These are phyloP conservation scores for Vandiemenella viatica DNA, from an alignment of 2,888 invertebrate species.

Conservation along the genomic window DNA sequence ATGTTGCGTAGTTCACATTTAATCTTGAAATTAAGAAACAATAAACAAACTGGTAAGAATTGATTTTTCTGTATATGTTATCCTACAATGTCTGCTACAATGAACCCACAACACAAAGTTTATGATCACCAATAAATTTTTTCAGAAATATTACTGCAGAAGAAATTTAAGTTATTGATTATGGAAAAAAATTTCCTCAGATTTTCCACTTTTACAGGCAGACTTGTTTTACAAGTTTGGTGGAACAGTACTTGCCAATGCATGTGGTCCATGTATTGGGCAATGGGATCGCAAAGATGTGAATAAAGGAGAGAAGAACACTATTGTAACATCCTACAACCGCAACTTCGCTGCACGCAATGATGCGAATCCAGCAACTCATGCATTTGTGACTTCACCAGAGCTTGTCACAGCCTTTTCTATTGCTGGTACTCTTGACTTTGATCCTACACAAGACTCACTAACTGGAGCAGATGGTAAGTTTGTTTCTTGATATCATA, in stretches of 20 bases:
- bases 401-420: conserved; percentile 92
- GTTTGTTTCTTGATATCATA: conserved; percentile 27
- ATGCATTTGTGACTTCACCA: conserved; percentile 94
- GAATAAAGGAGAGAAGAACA: conserved; percentile 98
- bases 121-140: no score
- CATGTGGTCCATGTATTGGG: conserved; percentile 98
- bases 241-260: conserved; percentile 91
- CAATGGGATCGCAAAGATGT: conserved; percentile 97
- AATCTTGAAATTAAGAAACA: no score
- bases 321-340: conserved; percentile 98
- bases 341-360: conserved; percentile 96
- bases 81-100: no score
- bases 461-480: conserved; percentile 55
- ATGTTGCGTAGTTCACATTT: no score
- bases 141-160: no score
- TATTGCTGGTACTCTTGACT: conserved; percentile 71
- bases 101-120: no score
- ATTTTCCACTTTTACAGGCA: conserved; percentile 38
- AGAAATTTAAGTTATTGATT: no score
- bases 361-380: conserved; percentile 96
- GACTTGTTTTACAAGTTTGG: conserved; percentile 78
- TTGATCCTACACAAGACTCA: conserved; percentile 82
- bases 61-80: no score
- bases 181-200: no score
- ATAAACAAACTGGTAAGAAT: no score